A percentile compares a stretch with the other conserved stretches of the same genome.
These are phyloP conservation scores for Congeria kusceri DNA, from an alignment of 2,888 invertebrate genomes.

Conservation along the genomic window DNA sequence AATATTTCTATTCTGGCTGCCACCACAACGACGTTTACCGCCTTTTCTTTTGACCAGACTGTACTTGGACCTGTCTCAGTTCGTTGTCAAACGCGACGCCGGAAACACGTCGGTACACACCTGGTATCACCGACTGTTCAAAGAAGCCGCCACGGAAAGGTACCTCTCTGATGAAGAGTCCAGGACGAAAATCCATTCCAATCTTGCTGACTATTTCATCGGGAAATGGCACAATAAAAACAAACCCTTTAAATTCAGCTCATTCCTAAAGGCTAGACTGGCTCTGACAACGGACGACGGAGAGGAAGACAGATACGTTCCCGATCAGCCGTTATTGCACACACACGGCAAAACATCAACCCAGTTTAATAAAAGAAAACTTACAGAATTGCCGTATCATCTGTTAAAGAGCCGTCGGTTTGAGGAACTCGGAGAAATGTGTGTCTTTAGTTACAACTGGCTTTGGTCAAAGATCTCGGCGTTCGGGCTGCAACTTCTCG, in stretches of 20 bases:
- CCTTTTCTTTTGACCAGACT: constrained; percentile 79
- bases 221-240: constrained; percentile 77
- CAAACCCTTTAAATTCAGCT: constrained; percentile 76
- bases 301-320: constrained; percentile 76
- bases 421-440: constrained; percentile 94
- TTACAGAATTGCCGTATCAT: constrained; percentile 81
- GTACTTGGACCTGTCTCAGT: constrained; percentile 69
- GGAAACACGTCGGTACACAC: constrained; percentile 74
- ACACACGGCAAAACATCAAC: constrained; percentile 50
- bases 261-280: constrained; percentile 59
- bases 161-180: constrained; percentile 63
- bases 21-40: constrained; percentile 79
- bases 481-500: constrained; percentile 96
- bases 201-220: constrained; percentile 79
- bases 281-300: constrained; percentile 61
- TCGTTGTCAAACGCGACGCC: constrained; percentile 72
- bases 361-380: constrained; percentile 79
- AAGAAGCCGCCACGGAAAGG: constrained; percentile 70
- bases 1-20: constrained; percentile 77
- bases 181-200: constrained; percentile 69
- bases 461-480: constrained; percentile 96
- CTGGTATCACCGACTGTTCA: constrained; percentile 81
- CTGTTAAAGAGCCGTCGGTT: constrained; percentile 86
- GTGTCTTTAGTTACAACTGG: constrained; percentile 98
- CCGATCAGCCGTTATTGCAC: constrained; percentile 76